Conservation (phyloP, 2,113 vertebrate species). For the Tachuris rubrigastra region DNA sequence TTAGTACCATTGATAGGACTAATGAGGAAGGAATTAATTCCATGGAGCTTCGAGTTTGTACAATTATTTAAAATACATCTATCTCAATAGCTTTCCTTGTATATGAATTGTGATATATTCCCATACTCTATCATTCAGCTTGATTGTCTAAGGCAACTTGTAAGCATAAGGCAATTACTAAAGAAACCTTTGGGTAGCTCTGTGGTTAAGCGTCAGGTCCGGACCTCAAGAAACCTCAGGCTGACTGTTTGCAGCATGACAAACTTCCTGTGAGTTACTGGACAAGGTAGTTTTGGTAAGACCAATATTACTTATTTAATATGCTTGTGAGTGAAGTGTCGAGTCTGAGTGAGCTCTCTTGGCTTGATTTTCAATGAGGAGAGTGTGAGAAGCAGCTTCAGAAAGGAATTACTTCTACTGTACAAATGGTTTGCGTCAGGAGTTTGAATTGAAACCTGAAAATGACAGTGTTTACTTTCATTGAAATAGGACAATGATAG, state of each 20-base stretch:
- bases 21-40: neutral
- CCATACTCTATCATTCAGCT: neutral
- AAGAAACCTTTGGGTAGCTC: neutral
- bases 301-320: neutral
- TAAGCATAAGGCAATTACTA: neutral
- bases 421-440: neutral
- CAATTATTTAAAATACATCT: neutral
- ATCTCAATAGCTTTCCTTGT: neutral
- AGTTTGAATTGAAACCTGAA: neutral
- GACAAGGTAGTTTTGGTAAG: neutral
- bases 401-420: neutral
- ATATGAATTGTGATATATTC: neutral
- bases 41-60: rapidly evolving
- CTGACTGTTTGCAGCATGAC: neutral
- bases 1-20: neutral
- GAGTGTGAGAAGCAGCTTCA: neutral
- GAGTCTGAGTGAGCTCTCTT: neutral
- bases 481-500: neutral
- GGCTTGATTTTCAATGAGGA: neutral
- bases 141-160: neutral
- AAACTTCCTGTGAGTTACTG: neutral
- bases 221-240: neutral
- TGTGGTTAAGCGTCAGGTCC: neutral
- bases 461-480: neutral
- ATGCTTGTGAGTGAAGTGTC: neutral